These are phyloP conservation scores for Drosophila ustulata DNA, from an alignment of 2,888 invertebrate genomes.

Conservation along the genomic window DNA sequence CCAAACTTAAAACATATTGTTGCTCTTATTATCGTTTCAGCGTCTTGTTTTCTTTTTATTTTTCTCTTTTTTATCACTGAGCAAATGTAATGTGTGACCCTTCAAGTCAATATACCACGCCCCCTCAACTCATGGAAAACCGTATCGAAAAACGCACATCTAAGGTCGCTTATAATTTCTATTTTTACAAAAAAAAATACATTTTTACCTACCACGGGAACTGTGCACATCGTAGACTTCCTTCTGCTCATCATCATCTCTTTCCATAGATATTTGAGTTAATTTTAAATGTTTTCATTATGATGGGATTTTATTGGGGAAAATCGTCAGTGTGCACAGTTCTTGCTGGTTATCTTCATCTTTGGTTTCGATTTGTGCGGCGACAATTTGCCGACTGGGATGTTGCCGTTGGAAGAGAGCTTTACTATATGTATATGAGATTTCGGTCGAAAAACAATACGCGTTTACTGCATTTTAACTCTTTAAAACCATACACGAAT, in stretches of 20 bases:
- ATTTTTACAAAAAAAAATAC: conserved; percentile 53
- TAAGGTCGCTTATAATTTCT: conserved; percentile 82
- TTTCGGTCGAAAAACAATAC: conserved; percentile 45
- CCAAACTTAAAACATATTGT: conserved; percentile 80
- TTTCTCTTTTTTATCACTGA: conserved; percentile 80
- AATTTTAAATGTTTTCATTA: neutral
- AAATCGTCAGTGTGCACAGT: conserved; percentile 51
- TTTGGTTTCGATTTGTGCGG: conserved; percentile 68
- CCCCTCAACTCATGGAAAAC: conserved; percentile 75
- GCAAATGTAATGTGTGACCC: conserved; percentile 80
- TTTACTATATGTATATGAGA: conserved; percentile 21
- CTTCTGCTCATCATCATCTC: neutral
- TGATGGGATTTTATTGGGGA: neutral
- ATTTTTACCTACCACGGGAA: conserved; percentile 44
- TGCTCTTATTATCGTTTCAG: conserved; percentile 84
- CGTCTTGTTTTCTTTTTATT: conserved; percentile 82
- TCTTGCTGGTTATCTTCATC: conserved; percentile 52
- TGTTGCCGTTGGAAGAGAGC: conserved; percentile 51
- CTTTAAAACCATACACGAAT: conserved; percentile 28
- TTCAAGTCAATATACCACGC: conserved; percentile 74
- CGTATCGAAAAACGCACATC: conserved; percentile 74
- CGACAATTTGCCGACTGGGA: conserved; percentile 57
- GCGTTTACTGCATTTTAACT: conserved; percentile 44
- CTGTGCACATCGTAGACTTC: conserved; percentile 55
- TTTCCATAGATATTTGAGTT: conserved; percentile 1